Percentiles rank a stretch among this genome's conserved stretches.
Conservation (phyloP, 2,888 invertebrate species). For the Dugesia japonica region DNA sequence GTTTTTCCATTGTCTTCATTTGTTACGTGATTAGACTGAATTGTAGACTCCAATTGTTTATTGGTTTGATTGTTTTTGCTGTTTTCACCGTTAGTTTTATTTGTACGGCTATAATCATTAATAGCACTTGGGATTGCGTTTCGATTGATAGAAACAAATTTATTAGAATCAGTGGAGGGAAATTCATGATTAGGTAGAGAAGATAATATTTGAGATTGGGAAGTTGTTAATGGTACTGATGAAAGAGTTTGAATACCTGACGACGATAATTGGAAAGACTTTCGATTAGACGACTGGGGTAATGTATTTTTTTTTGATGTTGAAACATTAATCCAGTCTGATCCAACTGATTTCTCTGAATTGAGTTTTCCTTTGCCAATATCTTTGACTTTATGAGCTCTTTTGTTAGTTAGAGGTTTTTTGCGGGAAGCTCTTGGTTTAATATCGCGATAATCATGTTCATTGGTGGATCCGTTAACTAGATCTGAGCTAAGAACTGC, state of each 20-base stretch:
- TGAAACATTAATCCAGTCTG: neutral
- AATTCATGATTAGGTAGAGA: neutral
- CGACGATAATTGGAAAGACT: neutral
- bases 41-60: neutral
- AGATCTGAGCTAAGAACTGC: neutral
- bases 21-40: neutral
- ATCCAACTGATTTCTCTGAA: neutral
- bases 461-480: neutral
- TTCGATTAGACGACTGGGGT: neutral
- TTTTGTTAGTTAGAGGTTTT: neutral
- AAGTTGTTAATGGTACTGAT: neutral
- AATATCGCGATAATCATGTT: neutral
- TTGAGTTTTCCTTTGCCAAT: neutral
- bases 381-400: neutral
- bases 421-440: neutral
- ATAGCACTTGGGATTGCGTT: neutral
- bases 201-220: neutral
- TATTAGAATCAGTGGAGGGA: neutral
- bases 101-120: neutral
- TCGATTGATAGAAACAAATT: neutral
- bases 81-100: neutral
- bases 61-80: neutral
- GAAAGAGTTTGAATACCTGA: neutral
- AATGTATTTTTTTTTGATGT: neutral
- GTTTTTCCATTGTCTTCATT: neutral